phyloP scores from a whole-genome alignment of 1,140 invertebrate genomes.

The Dendroctonus valens region DNA sequence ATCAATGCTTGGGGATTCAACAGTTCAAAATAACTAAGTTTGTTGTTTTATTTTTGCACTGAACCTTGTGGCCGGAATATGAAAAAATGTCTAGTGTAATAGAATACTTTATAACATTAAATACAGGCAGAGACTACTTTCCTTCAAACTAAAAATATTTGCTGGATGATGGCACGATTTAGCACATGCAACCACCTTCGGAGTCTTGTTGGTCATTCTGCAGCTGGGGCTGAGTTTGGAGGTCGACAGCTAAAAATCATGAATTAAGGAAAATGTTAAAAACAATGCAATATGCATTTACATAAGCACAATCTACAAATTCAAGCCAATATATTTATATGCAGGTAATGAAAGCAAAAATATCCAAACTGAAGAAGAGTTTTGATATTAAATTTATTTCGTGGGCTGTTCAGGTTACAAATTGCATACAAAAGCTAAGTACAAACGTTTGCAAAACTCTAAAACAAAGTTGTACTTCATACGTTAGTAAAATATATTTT shows the following conservation, averaged over 20 bases:
- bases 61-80: background rate
- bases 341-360: too few relatives aligned
- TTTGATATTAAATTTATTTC: conserved; percentile 16
- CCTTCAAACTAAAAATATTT: conserved; percentile 22
- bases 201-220: conserved; percentile 71
- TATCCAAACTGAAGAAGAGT: background rate
- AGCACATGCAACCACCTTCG: conserved; percentile 79
- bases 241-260: conserved; percentile 64
- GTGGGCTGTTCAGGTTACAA: conserved; percentile 13
- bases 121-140: conserved; percentile 43
- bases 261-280: conserved; percentile 49
- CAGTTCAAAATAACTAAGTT: too few relatives aligned
- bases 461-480: too few relatives aligned
- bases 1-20: too few relatives aligned
- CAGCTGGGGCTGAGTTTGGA: conserved; percentile 73
- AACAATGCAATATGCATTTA: too few relatives aligned
- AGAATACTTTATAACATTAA: conserved; percentile 27
- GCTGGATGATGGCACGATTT: conserved; percentile 20
- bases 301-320: too few relatives aligned
- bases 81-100: conserved; percentile 11
- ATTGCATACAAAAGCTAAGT: conserved; percentile 10
- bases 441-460: too few relatives aligned
- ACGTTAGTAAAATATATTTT: too few relatives aligned
- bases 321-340: too few relatives aligned
- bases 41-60: too few relatives aligned